These are phyloP conservation scores for Megaceryle maxima DNA, from an alignment of 2,113 vertebrate genomes.

Conservation along the genomic window DNA sequence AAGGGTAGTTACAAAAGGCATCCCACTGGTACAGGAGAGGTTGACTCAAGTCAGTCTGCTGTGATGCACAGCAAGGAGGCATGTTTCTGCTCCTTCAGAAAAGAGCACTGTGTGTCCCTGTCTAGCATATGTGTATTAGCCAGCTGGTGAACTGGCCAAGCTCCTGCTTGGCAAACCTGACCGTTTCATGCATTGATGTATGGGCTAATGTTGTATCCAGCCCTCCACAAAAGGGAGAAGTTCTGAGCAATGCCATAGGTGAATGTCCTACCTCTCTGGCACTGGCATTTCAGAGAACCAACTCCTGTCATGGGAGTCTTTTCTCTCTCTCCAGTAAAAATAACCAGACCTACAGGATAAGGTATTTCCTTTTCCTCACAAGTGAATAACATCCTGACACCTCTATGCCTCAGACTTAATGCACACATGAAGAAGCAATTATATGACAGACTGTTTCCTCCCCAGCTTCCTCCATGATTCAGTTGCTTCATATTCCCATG, in stretches of 20 bases:
- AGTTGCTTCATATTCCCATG: background rate
- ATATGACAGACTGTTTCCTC: background rate
- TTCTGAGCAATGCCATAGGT: background rate
- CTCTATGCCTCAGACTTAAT: background rate
- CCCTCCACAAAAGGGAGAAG: background rate
- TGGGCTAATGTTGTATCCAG: background rate
- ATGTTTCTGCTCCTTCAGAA: background rate
- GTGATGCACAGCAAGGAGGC: background rate
- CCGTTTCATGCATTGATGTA: background rate
- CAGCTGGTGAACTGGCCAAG: background rate
- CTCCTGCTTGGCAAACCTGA: background rate
- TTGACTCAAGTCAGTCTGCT: background rate
- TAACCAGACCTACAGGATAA: constrained; percentile 6
- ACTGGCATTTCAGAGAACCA: background rate
- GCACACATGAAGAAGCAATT: constrained; percentile 20
- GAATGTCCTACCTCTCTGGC: background rate
- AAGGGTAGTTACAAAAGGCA: background rate
- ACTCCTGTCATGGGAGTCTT: background rate
- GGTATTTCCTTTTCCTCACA: constrained; percentile 22
- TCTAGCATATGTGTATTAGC: background rate
- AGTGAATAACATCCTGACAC: constrained; percentile 18
- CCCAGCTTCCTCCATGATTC: background rate
- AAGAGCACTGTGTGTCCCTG: background rate
- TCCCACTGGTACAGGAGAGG: background rate
- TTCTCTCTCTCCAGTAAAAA: background rate